Percentiles rank a stretch among this genome's conserved stretches.
phyloP scores from a whole-genome alignment of 2,113 vertebrate genomes.

The Cyprinus carpio region DNA sequence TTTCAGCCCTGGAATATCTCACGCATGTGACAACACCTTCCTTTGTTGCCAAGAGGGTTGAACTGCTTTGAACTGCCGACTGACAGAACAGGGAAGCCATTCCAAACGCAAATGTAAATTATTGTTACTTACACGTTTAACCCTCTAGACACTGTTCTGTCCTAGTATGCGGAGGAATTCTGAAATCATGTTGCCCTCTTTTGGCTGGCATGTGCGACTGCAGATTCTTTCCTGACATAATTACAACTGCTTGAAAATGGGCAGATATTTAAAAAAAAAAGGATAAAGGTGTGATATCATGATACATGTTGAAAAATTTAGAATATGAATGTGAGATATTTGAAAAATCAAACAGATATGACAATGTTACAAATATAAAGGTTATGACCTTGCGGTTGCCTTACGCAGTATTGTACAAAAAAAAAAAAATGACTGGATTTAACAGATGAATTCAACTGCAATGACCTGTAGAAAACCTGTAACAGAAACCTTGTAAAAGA shows the following conservation, averaged over 20 bases:
- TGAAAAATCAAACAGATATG: neutral
- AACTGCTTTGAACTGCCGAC: conserved; percentile 68
- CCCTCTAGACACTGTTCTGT: conserved; percentile 63
- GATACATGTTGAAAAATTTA: neutral
- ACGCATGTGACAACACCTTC: conserved; percentile 64
- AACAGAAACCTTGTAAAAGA: neutral
- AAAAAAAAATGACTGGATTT: neutral
- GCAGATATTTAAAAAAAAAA: too few relatives aligned
- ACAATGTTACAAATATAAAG: neutral
- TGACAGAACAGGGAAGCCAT: conserved; percentile 65
- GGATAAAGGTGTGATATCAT: neutral
- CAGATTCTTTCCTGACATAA: conserved; percentile 53
- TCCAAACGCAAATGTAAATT: conserved; percentile 74
- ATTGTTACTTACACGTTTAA: conserved; percentile 77
- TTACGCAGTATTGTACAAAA: neutral
- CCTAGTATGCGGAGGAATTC: conserved; percentile 63
- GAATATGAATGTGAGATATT: neutral
- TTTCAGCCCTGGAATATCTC: conserved; percentile 59
- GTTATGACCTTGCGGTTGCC: neutral
- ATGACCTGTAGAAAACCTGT: neutral
- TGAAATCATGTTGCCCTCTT: conserved; percentile 83
- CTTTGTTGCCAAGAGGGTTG: conserved; percentile 69
- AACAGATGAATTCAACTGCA: neutral
- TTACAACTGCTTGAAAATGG: conserved; percentile 4
- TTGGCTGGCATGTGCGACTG: conserved; percentile 74